Evolutionary conservation across 37 sponge, comb jelly and placozoan species (phyloP), one percentile per base, ranked within the genome.

Genomic region (Amphimedon queenslandica): DNA sequence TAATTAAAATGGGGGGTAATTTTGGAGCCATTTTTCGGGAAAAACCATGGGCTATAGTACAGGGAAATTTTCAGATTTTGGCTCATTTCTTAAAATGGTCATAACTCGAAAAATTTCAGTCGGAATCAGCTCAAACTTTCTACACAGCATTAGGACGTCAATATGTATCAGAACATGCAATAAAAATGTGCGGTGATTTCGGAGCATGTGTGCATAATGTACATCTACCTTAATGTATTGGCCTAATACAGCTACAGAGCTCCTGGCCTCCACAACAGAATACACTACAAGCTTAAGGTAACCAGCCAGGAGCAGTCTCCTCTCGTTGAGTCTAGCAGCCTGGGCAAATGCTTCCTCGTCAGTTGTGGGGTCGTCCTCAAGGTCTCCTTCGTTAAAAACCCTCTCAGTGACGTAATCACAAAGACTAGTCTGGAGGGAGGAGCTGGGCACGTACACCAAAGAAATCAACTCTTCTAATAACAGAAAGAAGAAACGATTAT

Each of bases 221-320:
- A 28, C 27, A 71, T 76, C 75, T 24, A 92, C 92, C 34, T 79
- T 87, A 58, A 95, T 74, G 66, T 90, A 95, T 63, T 90, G 85
- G 16, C 71, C 89, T 69, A 90, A 90, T 18, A 95, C 69, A 8
- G 96, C 89, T 51, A 89, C 92, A 18, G 86, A 86, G 39, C 80
- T 61, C 24, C 58, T 77, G 57, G 80, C 69, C 34, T 95, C 96
- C 16, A 95, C 47, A 29, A 83, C 74, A 31, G 58, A 31, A 55
- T 77, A 95, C 71, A 90, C 81, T 42, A 79, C 77, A 37, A 95
- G 77, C 69, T 84, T 95, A 42, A 90, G 77, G 70, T 88, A 95
- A 33, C 82, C 88, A 10, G 92, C 84, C 23, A 95, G 80, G 39
- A 84, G 73, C 2, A 80, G 74, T 21, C 96, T 66, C 13, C 92